A percentile compares a stretch with the other conserved stretches of the same genome.
Evolutionary conservation across 2,888 invertebrate species (phyloP).

Genomic region (Congeria kusceri): DNA sequence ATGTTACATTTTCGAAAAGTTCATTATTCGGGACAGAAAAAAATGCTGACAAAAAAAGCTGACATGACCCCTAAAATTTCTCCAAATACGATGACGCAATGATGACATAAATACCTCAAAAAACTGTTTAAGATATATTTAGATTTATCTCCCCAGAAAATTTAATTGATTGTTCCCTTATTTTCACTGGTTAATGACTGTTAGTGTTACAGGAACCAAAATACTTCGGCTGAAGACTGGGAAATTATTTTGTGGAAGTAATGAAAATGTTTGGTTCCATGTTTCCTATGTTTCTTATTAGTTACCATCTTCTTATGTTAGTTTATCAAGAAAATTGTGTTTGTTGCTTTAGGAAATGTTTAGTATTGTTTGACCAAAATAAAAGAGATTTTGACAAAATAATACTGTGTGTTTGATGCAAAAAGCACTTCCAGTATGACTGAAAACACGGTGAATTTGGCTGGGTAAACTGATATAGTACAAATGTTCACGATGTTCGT

Average conservation of each 20-base stretch:
- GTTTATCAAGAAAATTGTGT: not conserved
- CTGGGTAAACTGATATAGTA: slow-evolving; percentile 35
- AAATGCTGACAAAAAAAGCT: too few species aligned
- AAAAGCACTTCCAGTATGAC: not conserved
- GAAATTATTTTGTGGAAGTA: slow-evolving; percentile 29
- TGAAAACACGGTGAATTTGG: slow-evolving; percentile 35
- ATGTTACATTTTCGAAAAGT: too few species aligned
- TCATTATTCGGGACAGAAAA: too few species aligned
- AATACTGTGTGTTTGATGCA: not conserved
- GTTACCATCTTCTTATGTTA: not conserved
- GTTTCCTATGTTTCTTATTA: not conserved
- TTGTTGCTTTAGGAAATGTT: not conserved
- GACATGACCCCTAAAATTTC: too few species aligned
- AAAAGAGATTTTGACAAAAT: not conserved
- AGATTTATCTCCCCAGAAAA: too few species aligned
- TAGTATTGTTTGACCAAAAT: not conserved
- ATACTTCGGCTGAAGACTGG: slow-evolving; percentile 34
- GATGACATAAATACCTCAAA: too few species aligned
- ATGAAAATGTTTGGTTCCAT: not conserved
- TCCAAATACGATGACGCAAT: too few species aligned
- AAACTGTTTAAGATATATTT: too few species aligned
- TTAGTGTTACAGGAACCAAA: slow-evolving; percentile 21
- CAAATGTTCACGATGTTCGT: slow-evolving; percentile 6
- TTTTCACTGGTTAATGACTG: not conserved
- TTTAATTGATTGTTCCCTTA: too few species aligned